Evolutionary conservation across 1,140 invertebrate genomes (phyloP).

Genomic region (Apis florea): DNA sequence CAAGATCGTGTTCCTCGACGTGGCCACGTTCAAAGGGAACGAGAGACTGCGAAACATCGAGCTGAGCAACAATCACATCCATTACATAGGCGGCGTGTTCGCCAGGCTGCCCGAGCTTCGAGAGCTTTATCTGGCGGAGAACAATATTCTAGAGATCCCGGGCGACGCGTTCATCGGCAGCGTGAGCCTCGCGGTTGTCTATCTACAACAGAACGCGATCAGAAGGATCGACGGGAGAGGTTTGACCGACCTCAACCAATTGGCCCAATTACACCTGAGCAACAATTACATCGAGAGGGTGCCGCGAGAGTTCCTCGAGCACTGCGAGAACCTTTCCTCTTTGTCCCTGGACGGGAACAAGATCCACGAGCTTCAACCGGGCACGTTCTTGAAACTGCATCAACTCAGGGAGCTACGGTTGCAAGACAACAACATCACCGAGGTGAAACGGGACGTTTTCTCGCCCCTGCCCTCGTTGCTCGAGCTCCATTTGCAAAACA

Average conservation of each 20-base stretch:
- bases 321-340: conserved; percentile 88
- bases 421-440: conserved; percentile 90
- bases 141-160: conserved; percentile 92
- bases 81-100: conserved; percentile 91
- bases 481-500: conserved; percentile 94
- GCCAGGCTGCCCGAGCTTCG: conserved; percentile 87
- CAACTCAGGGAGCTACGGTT: conserved; percentile 91
- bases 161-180: conserved; percentile 91
- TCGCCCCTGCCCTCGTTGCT: conserved; percentile 88
- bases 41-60: conserved; percentile 89
- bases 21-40: conserved; percentile 87
- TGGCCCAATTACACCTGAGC: conserved; percentile 91
- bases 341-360: conserved; percentile 95
- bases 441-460: conserved; percentile 89
- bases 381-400: conserved; percentile 88
- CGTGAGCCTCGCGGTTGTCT: conserved; percentile 88
- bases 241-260: conserved; percentile 86
- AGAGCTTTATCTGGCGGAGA: conserved; percentile 93
- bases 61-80: conserved; percentile 93
- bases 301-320: conserved; percentile 87
- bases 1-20: conserved; percentile 88
- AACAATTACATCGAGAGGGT: conserved; percentile 91
- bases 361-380: conserved; percentile 89
- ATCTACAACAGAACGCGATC: conserved; percentile 93
- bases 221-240: conserved; percentile 87